These are phyloP conservation scores for Myoxocephalus aenaeus DNA, from an alignment of 2,797 vertebrate genomes.

Conservation along the genomic window DNA sequence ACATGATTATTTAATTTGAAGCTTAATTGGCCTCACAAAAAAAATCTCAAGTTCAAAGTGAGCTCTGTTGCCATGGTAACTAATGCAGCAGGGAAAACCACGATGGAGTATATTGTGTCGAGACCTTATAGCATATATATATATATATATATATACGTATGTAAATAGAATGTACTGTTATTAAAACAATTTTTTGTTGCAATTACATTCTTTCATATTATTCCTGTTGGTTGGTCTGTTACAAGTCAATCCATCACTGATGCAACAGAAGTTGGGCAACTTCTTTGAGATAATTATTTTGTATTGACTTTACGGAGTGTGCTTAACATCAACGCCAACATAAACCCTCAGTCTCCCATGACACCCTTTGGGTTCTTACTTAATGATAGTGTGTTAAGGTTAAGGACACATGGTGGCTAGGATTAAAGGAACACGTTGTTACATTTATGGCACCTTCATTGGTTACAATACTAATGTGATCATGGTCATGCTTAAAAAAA, in stretches of 20 bases:
- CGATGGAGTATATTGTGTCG: not conserved
- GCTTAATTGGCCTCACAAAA: not conserved
- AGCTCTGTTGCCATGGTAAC: not conserved
- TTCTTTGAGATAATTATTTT: too few species aligned
- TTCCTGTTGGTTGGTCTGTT: not conserved
- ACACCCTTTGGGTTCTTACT: not conserved
- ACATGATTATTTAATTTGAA: not conserved
- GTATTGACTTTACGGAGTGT: not conserved
- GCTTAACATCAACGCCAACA: not conserved
- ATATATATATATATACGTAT: too few species aligned
- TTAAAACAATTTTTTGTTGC: not conserved
- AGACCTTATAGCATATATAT: not conserved
- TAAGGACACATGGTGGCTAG: too few species aligned
- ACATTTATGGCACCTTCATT: too few species aligned
- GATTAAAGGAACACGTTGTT: not conserved
- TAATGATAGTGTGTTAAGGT: too few species aligned
- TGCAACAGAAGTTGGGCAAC: not conserved
- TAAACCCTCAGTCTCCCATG: too few species aligned
- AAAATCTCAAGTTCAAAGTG: not conserved
- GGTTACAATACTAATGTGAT: not conserved
- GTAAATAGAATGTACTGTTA: not conserved
- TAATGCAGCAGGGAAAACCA: not conserved
- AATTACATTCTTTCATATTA: not conserved
- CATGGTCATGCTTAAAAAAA: too few species aligned
- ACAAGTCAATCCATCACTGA: not conserved